Evolutionary conservation across 2,888 invertebrate genomes (phyloP).

Genomic region (Agrotis segetum): DNA sequence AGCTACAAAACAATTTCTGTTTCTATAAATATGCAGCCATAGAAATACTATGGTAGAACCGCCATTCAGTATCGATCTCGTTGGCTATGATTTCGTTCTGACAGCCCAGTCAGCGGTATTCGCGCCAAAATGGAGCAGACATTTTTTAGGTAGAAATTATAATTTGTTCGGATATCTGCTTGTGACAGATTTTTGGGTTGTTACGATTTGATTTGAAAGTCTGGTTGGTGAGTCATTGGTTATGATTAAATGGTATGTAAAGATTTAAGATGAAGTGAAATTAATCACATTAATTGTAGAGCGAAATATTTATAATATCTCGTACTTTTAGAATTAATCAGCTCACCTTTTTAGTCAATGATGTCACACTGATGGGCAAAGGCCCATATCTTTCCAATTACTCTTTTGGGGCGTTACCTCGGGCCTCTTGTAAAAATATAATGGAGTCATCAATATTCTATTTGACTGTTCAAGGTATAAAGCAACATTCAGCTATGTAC

Average conservation of each 20-base stretch:
- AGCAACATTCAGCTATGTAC: too few species aligned
- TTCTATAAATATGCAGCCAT: conserved; percentile 15
- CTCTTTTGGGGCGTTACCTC: too few species aligned
- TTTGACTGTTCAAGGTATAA: too few species aligned
- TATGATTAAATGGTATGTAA: not conserved
- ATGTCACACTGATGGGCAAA: too few species aligned
- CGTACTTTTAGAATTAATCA: too few species aligned
- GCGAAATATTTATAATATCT: too few species aligned
- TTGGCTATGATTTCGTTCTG: conserved; percentile 26
- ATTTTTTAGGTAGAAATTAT: conserved; percentile 20
- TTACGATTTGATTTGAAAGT: not conserved
- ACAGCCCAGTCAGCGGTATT: conserved; percentile 35
- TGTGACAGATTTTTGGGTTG: conserved; percentile 21
- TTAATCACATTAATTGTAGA: too few species aligned
- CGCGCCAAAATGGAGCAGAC: conserved; percentile 26
- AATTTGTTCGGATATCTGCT: conserved; percentile 3
- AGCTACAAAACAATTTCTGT: not conserved
- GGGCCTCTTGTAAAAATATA: too few species aligned
- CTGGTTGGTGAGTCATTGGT: not conserved
- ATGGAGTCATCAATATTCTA: too few species aligned
- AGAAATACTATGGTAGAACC: conserved; percentile 21
- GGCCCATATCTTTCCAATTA: too few species aligned
- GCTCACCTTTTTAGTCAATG: too few species aligned
- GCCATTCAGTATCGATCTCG: conserved; percentile 44
- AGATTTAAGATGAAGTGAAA: too few species aligned